Percentiles rank a stretch among this genome's conserved stretches.
Evolutionary conservation across 2,113 vertebrate genomes (phyloP).

Genomic region (Rhinolophus sinicus): DNA sequence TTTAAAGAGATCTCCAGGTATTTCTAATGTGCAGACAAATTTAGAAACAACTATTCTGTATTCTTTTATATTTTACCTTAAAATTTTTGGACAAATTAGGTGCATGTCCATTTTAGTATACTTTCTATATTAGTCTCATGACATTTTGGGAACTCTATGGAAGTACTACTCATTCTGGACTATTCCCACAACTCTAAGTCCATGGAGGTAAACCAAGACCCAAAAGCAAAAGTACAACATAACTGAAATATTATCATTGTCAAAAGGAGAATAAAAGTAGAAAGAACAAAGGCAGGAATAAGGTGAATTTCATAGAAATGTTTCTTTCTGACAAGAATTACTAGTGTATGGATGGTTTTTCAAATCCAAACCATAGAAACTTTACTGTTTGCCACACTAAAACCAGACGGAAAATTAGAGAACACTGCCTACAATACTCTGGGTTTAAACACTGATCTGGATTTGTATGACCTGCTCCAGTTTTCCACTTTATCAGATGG

Average conservation of each 20-base stretch:
- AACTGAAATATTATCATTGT: slow-evolving; percentile 12
- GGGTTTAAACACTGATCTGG: neutral
- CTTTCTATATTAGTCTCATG: neutral
- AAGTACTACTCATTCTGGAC: slow-evolving; percentile 3
- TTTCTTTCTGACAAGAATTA: slow-evolving; percentile 28
- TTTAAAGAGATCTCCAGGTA: neutral
- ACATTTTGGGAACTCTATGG: neutral
- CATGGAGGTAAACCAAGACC: neutral
- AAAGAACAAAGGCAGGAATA: neutral
- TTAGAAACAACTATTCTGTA: neutral
- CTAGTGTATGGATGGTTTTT: neutral
- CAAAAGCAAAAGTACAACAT: neutral
- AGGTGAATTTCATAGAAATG: neutral
- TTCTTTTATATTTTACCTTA: neutral
- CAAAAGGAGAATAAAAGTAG: slow-evolving; percentile 10
- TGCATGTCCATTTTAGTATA: slow-evolving; percentile 5
- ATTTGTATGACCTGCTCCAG: neutral
- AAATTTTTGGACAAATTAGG: neutral
- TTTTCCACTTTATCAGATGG: slow-evolving; percentile 9
- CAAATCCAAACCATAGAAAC: slow-evolving; percentile 23
- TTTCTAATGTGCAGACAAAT: neutral
- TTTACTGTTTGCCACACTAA: neutral
- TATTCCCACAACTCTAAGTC: slow-evolving; percentile 39
- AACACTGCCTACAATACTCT: neutral
- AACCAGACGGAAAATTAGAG: neutral